A percentile compares a stretch with the other conserved stretches of the same genome.
Conservation (phyloP, 37 sponge, comb jelly and placozoan genomes). For the Cliona cf. orientalis region DNA sequence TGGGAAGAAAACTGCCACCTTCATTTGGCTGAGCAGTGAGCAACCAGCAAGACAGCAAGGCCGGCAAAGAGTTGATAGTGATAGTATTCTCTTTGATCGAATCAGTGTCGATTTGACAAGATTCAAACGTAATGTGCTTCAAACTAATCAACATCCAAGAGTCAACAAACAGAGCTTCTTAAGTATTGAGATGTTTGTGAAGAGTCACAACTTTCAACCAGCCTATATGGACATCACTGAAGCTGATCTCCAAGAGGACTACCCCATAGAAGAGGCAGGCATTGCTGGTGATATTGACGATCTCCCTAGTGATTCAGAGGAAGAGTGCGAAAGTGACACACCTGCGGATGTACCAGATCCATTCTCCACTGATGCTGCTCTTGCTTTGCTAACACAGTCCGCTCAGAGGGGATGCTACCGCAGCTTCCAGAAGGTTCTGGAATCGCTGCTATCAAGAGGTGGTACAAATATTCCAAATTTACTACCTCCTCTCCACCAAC, state of each 20-base stretch:
- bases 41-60: neutral
- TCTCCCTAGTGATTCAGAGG: slow-evolving; percentile 28
- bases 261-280: neutral
- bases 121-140: slow-evolving; percentile 19
- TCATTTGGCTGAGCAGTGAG: slow-evolving; percentile 50
- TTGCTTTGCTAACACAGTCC: neutral
- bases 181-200: slow-evolving; percentile 71
- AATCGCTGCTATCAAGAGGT: slow-evolving; percentile 5
- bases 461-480: neutral
- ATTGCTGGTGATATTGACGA: slow-evolving; percentile 35
- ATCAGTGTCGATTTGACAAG: slow-evolving; percentile 76
- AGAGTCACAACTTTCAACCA: slow-evolving; percentile 2
- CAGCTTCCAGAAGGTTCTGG: slow-evolving; percentile 18
- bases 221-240: slow-evolving; percentile 57
- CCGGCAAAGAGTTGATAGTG: neutral
- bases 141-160: slow-evolving; percentile 41
- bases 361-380: slow-evolving; percentile 5
- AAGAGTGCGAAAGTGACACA: neutral
- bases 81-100: slow-evolving; percentile 28
- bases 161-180: slow-evolving; percentile 55
- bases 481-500: neutral
- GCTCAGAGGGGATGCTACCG: slow-evolving; percentile 29
- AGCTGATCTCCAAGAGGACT: slow-evolving; percentile 23
- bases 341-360: neutral
- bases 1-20: slow-evolving; percentile 36